Base-by-base conservation (phyloP, 1,140 invertebrate genomes). In the Magallana angulata region DNA sequence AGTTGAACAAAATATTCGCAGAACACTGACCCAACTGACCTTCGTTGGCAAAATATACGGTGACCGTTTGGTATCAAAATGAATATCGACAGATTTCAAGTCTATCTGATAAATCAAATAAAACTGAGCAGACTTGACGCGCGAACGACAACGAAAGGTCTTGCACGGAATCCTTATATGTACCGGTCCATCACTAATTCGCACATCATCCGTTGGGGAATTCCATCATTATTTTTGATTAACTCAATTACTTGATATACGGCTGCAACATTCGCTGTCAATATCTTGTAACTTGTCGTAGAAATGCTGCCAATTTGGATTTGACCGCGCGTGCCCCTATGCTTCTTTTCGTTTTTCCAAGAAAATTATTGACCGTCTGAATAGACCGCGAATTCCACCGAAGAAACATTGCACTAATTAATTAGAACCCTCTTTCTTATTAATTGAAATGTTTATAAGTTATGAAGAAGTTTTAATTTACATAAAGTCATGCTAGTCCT, bases 61-160 rank as follows among this genome's bases (percentile, higher is more conserved):
- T 11, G 24, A 76, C 68, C 8, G 68, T 76, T 76, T 30, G 68
- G 24, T 30, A 76, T 76, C 68, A 76, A 76, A 71, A 76, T 76
- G 68, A 76, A 76, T 76, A 76, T 76, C 68, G 68, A 76, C 68
- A 76, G 68, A 30, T 76, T 76, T 76, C 68, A 76, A 76, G 68
- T 76, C 68, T 76, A 76, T 76, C 68, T 76, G 68, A 76, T 76
- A 76, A 76, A 76, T 76, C 68, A 76, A 76, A 76, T 76, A 76
- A 76, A 30, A 18, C 68, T 24, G 68, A 24, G 24, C 68, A 30
- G 68, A 30, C 68, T 76, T 76, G 68, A 76, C 68, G 68, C 68
- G 68, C 68, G 24, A 76, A 76, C 24, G 68, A 76, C 68, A 76
- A 30, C 30, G 68, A 76, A 76, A 76, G 68, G 68, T 76, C 68